phyloP scores from a whole-genome alignment of 2,888 invertebrate species.

The Sphaeridia pumilis region DNA sequence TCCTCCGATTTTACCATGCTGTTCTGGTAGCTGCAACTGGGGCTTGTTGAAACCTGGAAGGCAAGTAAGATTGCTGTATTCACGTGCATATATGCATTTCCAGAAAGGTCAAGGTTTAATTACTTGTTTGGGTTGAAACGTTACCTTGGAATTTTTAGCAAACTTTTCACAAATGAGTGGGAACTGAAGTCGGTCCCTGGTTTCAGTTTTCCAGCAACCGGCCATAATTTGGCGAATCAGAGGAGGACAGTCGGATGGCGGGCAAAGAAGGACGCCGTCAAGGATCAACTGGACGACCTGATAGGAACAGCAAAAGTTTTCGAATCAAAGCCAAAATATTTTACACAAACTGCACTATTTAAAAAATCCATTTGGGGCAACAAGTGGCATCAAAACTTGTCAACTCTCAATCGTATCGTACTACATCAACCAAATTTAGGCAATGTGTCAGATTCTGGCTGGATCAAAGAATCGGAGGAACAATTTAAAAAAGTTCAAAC shows the following conservation, averaged over 20 bases:
- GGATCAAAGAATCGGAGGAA: too few species aligned
- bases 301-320: too few species aligned
- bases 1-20: neutral
- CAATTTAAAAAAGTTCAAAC: too few species aligned
- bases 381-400: too few species aligned
- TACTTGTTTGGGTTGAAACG: neutral
- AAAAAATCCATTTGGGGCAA: too few species aligned
- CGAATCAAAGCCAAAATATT: too few species aligned
- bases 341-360: too few species aligned
- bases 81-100: neutral
- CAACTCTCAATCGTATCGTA: too few species aligned
- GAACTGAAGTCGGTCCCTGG: conserved; percentile 62
- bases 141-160: conserved; percentile 38
- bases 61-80: neutral
- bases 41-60: neutral
- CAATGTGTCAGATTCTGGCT: too few species aligned
- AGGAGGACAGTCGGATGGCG: conserved; percentile 64
- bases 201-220: conserved; percentile 68
- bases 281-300: conserved; percentile 66
- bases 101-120: neutral
- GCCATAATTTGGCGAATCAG: conserved; percentile 63
- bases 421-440: too few species aligned
- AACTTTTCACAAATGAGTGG: conserved; percentile 55
- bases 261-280: conserved; percentile 64
- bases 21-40: neutral